These are phyloP conservation scores for Mus minutoides DNA, from an alignment of 2,797 vertebrate species.

Conservation along the genomic window DNA sequence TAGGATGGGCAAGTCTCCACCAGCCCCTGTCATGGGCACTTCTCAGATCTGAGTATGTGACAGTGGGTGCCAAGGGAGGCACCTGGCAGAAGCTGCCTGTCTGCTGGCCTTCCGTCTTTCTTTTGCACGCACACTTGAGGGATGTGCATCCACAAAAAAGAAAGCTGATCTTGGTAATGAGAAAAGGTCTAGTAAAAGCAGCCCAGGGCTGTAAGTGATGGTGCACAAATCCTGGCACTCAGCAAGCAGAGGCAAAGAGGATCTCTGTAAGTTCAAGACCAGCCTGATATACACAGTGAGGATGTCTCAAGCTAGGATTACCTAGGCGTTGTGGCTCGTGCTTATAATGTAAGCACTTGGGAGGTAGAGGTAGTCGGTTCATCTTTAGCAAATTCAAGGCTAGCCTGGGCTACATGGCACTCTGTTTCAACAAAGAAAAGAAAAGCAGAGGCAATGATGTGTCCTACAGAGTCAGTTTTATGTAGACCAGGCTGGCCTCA, in stretches of 20 bases:
- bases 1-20: not conserved
- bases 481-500: not conserved
- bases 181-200: not conserved
- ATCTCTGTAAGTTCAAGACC: not conserved
- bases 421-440: not conserved
- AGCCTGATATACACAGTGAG: not conserved
- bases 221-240: not conserved
- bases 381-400: not conserved
- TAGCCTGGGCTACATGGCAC: not conserved
- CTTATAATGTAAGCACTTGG: not conserved
- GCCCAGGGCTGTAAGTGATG: not conserved
- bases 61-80: not conserved
- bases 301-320: not conserved
- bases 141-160: not conserved
- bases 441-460: slow-evolving; percentile 6
- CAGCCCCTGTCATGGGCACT: not conserved
- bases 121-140: not conserved
- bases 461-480: not conserved
- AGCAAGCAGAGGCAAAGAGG: not conserved
- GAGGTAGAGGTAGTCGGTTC: not conserved
- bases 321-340: not conserved
- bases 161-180: not conserved
- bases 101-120: not conserved
- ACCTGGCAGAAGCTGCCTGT: not conserved
- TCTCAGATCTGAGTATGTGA: not conserved